Conservation (phyloP, 2,888 invertebrate genomes). For the Papilio gigon region DNA sequence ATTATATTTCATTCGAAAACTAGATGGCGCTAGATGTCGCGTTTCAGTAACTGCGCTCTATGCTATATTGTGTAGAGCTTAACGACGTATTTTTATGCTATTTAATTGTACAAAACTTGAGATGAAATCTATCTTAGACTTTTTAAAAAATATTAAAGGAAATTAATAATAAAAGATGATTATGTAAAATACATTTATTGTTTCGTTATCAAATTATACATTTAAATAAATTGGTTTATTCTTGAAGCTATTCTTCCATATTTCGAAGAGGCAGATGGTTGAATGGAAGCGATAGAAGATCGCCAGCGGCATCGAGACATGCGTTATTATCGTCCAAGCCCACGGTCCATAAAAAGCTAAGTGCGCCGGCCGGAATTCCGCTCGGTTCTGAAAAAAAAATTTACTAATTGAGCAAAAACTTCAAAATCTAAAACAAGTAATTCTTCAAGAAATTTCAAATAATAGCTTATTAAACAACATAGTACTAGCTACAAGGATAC, state of each 20-base stretch:
- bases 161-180: neutral
- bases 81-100: neutral
- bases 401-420: constrained; percentile 22
- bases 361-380: constrained; percentile 91
- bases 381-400: constrained; percentile 83
- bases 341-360: constrained; percentile 91
- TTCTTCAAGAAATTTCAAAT: no score
- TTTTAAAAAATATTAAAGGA: neutral
- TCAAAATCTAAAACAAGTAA: no score
- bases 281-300: constrained; percentile 96
- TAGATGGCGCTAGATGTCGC: constrained; percentile 11
- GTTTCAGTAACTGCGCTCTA: neutral
- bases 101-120: neutral
- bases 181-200: constrained; percentile 1
- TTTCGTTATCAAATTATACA: constrained; percentile 50
- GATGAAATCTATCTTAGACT: no score
- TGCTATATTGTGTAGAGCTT: neutral
- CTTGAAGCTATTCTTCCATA: constrained; percentile 95
- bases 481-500: no score
- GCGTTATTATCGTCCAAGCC: constrained; percentile 96
- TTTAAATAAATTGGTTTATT: constrained; percentile 81
- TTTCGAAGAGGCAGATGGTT: constrained; percentile 94
- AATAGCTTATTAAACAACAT: no score
- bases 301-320: constrained; percentile 93
- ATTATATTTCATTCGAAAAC: neutral